phyloP scores from a whole-genome alignment of 2,888 invertebrate genomes.

The Mesorhabditis spiculigera region DNA sequence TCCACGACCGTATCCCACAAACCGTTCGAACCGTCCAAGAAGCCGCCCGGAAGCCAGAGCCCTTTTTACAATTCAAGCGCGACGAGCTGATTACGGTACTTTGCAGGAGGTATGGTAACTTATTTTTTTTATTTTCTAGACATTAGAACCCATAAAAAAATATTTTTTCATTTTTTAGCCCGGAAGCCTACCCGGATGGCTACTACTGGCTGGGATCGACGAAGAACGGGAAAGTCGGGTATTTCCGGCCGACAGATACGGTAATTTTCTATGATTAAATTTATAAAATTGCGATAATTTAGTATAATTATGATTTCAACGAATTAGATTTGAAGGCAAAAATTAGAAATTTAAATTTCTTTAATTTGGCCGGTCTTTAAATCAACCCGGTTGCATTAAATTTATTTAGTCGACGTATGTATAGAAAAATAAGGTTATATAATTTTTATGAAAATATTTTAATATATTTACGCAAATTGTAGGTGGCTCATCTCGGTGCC shows the following conservation, averaged over 20 bases:
- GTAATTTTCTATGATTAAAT: no score
- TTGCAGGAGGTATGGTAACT: constrained; percentile 72
- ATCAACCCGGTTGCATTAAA: no score
- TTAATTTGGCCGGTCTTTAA: no score
- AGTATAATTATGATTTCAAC: no score
- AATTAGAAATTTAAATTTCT: no score
- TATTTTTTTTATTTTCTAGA: no score
- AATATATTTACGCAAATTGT: not conserved
- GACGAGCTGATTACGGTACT: constrained; percentile 89
- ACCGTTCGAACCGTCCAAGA: constrained; percentile 80
- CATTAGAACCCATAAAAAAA: no score
- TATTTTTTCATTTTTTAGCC: constrained; percentile 34
- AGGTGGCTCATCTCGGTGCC: constrained; percentile 25
- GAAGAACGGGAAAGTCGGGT: constrained; percentile 68
- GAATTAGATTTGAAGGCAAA: no score
- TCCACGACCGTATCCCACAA: constrained; percentile 81
- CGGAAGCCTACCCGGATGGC: constrained; percentile 47
- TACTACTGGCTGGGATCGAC: constrained; percentile 84
- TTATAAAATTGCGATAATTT: no score
- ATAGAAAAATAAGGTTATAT: no score
- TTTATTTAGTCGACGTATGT: no score
- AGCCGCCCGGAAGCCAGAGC: constrained; percentile 66
- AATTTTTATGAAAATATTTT: no score
- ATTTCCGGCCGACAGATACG: constrained; percentile 35
- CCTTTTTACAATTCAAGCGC: constrained; percentile 77